Base-by-base conservation (phyloP, 64 coral and sea anemone genomes). In the Actinia tenebrosa region DNA sequence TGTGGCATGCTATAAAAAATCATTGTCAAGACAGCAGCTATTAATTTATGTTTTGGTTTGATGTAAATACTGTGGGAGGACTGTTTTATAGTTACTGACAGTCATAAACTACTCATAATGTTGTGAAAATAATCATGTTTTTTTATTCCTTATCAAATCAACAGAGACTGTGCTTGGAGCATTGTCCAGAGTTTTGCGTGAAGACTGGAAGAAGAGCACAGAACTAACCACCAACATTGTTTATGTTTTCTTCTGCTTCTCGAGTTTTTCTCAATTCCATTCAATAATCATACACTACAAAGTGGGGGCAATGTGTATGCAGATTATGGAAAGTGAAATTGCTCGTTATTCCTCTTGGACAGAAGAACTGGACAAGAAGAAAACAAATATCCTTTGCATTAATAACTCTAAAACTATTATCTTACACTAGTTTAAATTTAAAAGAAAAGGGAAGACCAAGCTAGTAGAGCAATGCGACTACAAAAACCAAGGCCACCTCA, bases 221-320 rank as follows among this genome's bases (percentile, higher is more conserved):
- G 96, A 98, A 56, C 83, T 98, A 22, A 94, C 96, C 16, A 98
- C 96, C 59, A 98, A 98, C 86, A 98, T 98, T 58, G 96, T 98
- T 47, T 98, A 98, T 23, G 87, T 94, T 19, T 98, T 98, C 86
- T 98, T 98, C 90, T 98, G 96, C 64, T 98, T 98, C 86, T 98
- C 96, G 77, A 95, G 92, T 83, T 98, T 98, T 84, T 98, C 96
- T 64, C 92, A 98, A 53, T 98, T 98, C 53, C 96, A 98, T 82
- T 81, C 89, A 27, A 92, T 95, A 42, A 98, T 98, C 69, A 90
- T 94, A 27, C 96, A 98, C 58, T 89, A 92, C 88, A 98, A 98
- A 82, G 91, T 95, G 63, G 96, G 96, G 20, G 96, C 90, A 5
- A 95, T 98, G 88, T 98, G 96, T 61, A 95, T 98, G 96, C 90